phyloP scores from a whole-genome alignment of 1,140 invertebrate species.

The Steinernema khuongi region DNA sequence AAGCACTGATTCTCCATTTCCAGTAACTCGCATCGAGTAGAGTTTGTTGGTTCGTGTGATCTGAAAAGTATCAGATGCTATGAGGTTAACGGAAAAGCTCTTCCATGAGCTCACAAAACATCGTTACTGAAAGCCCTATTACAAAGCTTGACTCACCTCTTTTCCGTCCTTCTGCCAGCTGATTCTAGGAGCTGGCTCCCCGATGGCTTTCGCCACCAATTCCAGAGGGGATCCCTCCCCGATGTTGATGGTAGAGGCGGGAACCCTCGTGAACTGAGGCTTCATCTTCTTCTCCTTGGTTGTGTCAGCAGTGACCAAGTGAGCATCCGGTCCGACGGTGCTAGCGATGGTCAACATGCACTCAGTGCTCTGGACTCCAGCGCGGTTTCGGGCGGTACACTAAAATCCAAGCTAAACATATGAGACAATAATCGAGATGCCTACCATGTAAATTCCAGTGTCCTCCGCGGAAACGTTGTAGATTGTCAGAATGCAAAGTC shows the following conservation, averaged over 20 bases:
- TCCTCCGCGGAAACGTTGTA: slow-evolving; percentile 19
- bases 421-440: background rate
- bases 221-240: slow-evolving; percentile 36
- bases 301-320: slow-evolving; percentile 41
- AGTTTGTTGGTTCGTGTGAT: slow-evolving; percentile 34
- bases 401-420: background rate
- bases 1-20: slow-evolving; percentile 37
- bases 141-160: slow-evolving; percentile 21
- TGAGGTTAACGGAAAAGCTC: background rate
- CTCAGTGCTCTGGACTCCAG: slow-evolving; percentile 37
- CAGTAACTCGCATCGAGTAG: slow-evolving; percentile 35
- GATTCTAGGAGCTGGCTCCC: slow-evolving; percentile 35
- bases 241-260: slow-evolving; percentile 31
- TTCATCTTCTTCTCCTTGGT: slow-evolving; percentile 30
- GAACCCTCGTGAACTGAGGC: slow-evolving; percentile 34
- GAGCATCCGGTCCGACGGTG: slow-evolving; percentile 38
- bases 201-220: slow-evolving; percentile 37
- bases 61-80: slow-evolving; percentile 15
- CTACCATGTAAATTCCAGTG: slow-evolving; percentile 32
- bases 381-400: slow-evolving; percentile 32
- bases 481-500: slow-evolving; percentile 30
- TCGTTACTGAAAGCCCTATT: background rate
- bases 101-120: background rate
- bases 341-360: slow-evolving; percentile 43
- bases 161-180: slow-evolving; percentile 40